A percentile compares a stretch with the other conserved stretches of the same genome.
phyloP scores from a whole-genome alignment of 2,888 invertebrate genomes.

The Dusona sp. region DNA sequence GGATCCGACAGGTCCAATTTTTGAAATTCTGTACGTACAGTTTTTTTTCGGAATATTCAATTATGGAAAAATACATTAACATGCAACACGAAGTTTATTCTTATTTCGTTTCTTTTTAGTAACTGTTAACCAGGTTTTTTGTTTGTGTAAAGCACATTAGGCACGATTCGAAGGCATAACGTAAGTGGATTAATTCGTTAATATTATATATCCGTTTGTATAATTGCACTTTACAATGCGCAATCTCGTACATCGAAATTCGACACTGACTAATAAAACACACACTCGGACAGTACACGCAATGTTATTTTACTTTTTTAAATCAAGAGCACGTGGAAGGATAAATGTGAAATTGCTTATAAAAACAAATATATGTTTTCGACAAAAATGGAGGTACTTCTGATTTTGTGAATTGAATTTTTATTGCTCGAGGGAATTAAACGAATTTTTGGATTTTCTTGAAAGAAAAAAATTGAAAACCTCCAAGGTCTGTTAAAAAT shows the following conservation, averaged over 20 bases:
- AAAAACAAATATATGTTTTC: conserved; percentile 4
- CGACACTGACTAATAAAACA: conserved; percentile 26
- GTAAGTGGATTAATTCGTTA: conserved; percentile 9
- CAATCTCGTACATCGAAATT: conserved; percentile 27
- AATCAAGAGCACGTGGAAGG: conserved; percentile 4
- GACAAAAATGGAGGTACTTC: neutral
- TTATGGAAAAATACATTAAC: conserved; percentile 7
- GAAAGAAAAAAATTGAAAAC: neutral
- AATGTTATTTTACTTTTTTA: conserved; percentile 14
- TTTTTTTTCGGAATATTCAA: neutral
- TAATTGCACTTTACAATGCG: conserved; percentile 53
- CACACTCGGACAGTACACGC: conserved; percentile 18
- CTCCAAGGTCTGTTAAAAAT: conserved; percentile 29
- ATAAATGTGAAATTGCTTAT: neutral
- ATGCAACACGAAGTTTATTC: neutral
- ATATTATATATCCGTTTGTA: conserved; percentile 19
- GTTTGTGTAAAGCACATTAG: conserved; percentile 51
- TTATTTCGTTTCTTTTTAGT: conserved; percentile 30
- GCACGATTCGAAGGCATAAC: conserved; percentile 60
- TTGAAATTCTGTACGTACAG: neutral
- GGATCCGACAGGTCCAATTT: neutral
- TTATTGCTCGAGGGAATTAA: conserved; percentile 12
- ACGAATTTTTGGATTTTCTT: neutral
- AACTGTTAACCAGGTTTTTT: conserved; percentile 50
- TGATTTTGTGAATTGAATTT: neutral